Evolutionary conservation across 2,113 vertebrate species (phyloP).

Genomic region (Pachyramphus minor): DNA sequence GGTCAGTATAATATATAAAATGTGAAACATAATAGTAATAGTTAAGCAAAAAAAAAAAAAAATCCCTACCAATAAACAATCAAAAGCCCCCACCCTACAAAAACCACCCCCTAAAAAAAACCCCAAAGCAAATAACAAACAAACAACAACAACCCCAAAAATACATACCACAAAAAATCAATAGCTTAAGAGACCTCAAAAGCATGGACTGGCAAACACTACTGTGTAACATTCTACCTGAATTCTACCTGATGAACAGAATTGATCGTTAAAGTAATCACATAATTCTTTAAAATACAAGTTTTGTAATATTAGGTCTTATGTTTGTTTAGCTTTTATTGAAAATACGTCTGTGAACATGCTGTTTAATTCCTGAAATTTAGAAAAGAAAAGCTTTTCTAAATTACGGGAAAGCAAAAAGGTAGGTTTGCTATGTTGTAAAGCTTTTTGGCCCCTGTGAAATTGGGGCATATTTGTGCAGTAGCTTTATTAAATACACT

Average conservation of each 20-base stretch:
- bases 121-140: not conserved
- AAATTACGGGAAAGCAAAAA: not conserved
- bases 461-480: conserved; percentile 22
- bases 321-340: not conserved
- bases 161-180: not conserved
- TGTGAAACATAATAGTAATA: conserved; percentile 71
- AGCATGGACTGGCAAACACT: conserved; percentile 61
- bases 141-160: not conserved
- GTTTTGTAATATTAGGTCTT: not conserved
- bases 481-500: conserved; percentile 55
- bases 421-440: conserved; percentile 49
- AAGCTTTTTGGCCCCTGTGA: conserved; percentile 49
- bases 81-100: not conserved
- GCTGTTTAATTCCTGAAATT: not conserved
- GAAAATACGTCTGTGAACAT: not conserved
- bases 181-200: conserved; percentile 72
- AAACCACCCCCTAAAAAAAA: not conserved
- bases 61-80: not conserved
- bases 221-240: conserved; percentile 25
- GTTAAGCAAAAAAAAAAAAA: conserved; percentile 24
- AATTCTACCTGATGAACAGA: not conserved
- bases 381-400: not conserved
- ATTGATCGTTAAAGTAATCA: not conserved
- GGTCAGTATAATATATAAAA: conserved; percentile 73
- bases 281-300: not conserved